phyloP scores from a whole-genome alignment of 2,888 invertebrate genomes.

The Corythucha ciliata region DNA sequence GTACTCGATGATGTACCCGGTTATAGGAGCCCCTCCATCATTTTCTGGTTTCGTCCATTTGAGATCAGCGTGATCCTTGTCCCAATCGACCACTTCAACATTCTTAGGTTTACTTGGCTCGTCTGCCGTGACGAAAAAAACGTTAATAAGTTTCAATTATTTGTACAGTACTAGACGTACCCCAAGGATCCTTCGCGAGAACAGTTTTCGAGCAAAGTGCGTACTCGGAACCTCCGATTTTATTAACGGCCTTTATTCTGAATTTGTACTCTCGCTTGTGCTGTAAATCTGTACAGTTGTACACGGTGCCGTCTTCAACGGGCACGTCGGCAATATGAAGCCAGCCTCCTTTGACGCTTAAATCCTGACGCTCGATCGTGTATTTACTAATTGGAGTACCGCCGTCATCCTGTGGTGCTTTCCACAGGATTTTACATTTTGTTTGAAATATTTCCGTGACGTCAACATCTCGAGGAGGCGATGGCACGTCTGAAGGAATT shows the following conservation, averaged over 20 bases:
- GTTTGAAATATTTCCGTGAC: constrained; percentile 80
- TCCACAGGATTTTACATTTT: constrained; percentile 79
- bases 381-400: constrained; percentile 78
- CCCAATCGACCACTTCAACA: constrained; percentile 91
- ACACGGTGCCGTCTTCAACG: constrained; percentile 54
- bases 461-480: constrained; percentile 72
- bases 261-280: constrained; percentile 93
- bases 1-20: constrained; percentile 82
- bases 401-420: constrained; percentile 77
- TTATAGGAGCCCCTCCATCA: constrained; percentile 92
- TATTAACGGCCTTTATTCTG: constrained; percentile 85
- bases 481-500: constrained; percentile 59
- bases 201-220: constrained; percentile 76
- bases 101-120: constrained; percentile 88
- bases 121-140: constrained; percentile 48
- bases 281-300: constrained; percentile 76
- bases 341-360: constrained; percentile 60
- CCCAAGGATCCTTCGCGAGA: constrained; percentile 95
- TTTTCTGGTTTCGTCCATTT: constrained; percentile 88
- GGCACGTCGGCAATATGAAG: constrained; percentile 74
- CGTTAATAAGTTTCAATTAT: not conserved
- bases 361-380: constrained; percentile 69
- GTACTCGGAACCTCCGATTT: constrained; percentile 86
- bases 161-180: constrained; percentile 42
- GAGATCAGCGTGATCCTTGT: constrained; percentile 88